phyloP scores from a whole-genome alignment of 2,113 vertebrate genomes.

The Kobus ellipsiprymnus region DNA sequence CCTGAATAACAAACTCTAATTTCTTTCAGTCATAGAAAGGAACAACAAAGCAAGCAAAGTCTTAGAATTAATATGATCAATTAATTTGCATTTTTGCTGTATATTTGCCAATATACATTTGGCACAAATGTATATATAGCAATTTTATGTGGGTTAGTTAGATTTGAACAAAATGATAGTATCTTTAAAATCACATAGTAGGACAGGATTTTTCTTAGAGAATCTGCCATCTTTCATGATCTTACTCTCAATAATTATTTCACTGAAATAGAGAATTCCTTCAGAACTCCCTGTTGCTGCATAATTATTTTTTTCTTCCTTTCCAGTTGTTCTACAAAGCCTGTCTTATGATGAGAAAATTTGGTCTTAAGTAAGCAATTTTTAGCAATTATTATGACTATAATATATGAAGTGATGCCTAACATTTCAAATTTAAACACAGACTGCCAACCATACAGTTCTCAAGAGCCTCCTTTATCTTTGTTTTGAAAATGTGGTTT shows the following conservation, averaged over 20 bases:
- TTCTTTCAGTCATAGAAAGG: neutral
- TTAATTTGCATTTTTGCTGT: neutral
- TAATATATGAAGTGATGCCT: neutral
- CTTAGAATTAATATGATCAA: neutral
- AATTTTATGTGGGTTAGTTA: neutral
- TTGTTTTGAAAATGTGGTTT: constrained; percentile 23
- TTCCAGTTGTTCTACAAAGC: neutral
- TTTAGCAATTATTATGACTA: neutral
- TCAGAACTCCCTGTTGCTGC: neutral
- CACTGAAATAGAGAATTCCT: neutral
- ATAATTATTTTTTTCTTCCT: neutral
- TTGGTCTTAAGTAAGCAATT: neutral
- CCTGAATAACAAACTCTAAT: neutral
- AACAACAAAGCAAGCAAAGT: neutral
- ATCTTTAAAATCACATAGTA: neutral
- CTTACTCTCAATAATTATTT: neutral
- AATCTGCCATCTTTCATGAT: neutral
- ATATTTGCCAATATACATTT: neutral
- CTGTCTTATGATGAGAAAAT: neutral
- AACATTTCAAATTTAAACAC: neutral
- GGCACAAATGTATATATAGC: neutral
- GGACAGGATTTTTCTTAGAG: neutral
- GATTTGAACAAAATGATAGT: neutral
- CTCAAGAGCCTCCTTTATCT: neutral
- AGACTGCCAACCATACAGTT: neutral